phyloP scores from a whole-genome alignment of 2,797 vertebrate species.

The Crypturellus tataupa region DNA sequence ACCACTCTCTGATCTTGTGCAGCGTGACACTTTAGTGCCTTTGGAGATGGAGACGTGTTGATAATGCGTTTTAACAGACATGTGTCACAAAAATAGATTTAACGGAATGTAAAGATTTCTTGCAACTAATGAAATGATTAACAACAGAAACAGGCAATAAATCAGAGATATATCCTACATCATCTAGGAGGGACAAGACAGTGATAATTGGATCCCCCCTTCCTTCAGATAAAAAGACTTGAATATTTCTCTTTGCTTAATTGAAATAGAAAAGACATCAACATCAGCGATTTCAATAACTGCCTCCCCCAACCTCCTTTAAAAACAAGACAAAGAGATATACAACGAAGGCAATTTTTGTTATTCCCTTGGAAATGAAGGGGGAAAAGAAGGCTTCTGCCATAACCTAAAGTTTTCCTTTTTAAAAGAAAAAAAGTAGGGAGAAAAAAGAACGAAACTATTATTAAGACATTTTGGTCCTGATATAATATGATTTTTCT shows the following conservation, averaged over 20 bases:
- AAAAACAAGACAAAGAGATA: neutral
- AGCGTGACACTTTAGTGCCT: neutral
- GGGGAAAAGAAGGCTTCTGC: neutral
- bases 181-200: neutral
- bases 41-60: neutral
- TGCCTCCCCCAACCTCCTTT: neutral
- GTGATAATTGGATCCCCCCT: neutral
- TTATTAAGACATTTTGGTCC: conserved; percentile 55
- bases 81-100: neutral
- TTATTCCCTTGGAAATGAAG: neutral
- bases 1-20: conserved; percentile 36
- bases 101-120: conserved; percentile 1
- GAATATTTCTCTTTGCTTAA: neutral
- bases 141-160: conserved; percentile 17
- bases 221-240: neutral
- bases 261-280: conserved; percentile 7
- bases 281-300: neutral
- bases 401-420: neutral
- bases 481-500: neutral
- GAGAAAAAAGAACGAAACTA: neutral
- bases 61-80: neutral
- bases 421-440: neutral
- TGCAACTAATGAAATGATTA: conserved; percentile 37
- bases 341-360: neutral
- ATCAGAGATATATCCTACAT: neutral